Evolutionary conservation across 1,140 invertebrate species (phyloP), one percentile per base, ranked within the genome.

Genomic region (Drosophila sturtevanti): DNA sequence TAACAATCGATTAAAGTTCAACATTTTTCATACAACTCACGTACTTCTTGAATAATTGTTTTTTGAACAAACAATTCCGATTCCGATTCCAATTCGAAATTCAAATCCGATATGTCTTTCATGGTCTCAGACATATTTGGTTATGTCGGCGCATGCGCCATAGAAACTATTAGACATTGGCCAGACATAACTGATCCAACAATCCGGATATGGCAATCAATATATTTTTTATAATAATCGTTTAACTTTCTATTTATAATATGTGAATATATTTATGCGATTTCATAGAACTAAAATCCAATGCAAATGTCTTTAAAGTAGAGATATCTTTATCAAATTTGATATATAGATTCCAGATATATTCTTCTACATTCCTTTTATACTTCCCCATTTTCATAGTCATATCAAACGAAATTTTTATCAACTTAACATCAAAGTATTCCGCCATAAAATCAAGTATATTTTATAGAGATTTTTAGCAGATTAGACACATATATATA

Each of bases 111-210:
- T 24, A 66, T 61, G 56, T 51, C 63, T 48, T 48, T 48, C 41
- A 48, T 48, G 41, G 41, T 48, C 41, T 18, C 6, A 35, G 16
- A n/a, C n/a, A 63, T 22, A 56, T 69, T 72, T 41, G 63, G 54
- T 16, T 14, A 48, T 65, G 65, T 72, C 73, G 73, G 77, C 72
- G 81, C 81, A 86, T 76, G 81, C 77, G 81, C 77, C 80, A 63
- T 56, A 16, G 54, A 44, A 38, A 58, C 14, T n/a, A 24, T 16
- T 55, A 55, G 27, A 34, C 22, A 54, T 18, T 48, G 41, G n/a
- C 54, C 54, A 56, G 31, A 56, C 41, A 56, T 18, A 14, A 16
- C 1, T 56, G 27, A 56, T 27, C 24, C 52, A 24, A 9, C 5
- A 16, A 16, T 4, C 2, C 14, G 27, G 54, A 56, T n/a, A 11